phyloP scores from a whole-genome alignment of 2,797 vertebrate genomes.

The Vespertilio murinus region DNA sequence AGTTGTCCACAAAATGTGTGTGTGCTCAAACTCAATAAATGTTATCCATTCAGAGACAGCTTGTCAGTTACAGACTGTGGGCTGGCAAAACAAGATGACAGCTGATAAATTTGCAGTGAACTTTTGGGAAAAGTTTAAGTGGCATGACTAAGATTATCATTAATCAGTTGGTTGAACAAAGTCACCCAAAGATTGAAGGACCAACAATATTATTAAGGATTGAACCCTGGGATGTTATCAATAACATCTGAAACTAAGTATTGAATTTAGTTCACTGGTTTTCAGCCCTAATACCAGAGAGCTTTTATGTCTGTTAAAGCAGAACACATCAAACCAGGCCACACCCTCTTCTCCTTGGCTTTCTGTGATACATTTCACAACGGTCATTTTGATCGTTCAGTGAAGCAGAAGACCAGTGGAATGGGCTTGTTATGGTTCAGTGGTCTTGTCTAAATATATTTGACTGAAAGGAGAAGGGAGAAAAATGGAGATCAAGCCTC shows the following conservation, averaged over 20 bases:
- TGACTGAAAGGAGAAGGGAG: not conserved
- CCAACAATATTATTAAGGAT: not conserved
- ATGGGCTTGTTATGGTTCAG: not conserved
- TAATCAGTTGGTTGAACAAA: not conserved
- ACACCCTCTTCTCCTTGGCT: not conserved
- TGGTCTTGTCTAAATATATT: not conserved
- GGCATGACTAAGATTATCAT: not conserved
- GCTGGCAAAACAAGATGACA: not conserved
- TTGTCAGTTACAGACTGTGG: not conserved
- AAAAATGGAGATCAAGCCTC: not conserved
- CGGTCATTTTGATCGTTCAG: constrained; percentile 4
- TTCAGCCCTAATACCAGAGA: not conserved
- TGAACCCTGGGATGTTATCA: not conserved
- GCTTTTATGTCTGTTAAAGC: not conserved
- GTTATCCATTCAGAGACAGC: not conserved
- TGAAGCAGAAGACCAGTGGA: not conserved
- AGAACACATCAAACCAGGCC: not conserved
- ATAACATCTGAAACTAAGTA: not conserved
- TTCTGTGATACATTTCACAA: not conserved
- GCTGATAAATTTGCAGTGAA: not conserved
- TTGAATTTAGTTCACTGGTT: not conserved
- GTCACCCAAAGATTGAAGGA: not conserved
- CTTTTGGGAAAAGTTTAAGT: not conserved
- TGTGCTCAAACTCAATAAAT: not conserved
- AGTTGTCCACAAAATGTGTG: not conserved